Evolutionary conservation across 1,140 invertebrate species (phyloP).

Genomic region (Oscheius sp.): DNA sequence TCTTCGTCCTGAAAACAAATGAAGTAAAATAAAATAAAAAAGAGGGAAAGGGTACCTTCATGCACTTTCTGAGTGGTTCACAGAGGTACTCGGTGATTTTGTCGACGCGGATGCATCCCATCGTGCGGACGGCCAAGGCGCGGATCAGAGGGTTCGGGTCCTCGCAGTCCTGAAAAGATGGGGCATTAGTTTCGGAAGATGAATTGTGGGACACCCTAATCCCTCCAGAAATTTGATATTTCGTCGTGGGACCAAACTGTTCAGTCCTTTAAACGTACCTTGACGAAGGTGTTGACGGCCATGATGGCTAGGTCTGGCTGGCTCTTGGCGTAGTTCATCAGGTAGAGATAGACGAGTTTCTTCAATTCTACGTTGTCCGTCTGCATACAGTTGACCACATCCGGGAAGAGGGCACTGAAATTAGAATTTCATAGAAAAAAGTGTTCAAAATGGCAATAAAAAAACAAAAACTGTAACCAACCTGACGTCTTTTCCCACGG

Average conservation of each 20-base stretch:
- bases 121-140: conserved; percentile 94
- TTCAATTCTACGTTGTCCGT: conserved; percentile 99
- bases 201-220: too few relatives aligned
- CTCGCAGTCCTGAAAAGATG: conserved; percentile 83
- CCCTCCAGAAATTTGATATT: too few relatives aligned
- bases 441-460: too few relatives aligned
- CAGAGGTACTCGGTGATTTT: conserved; percentile 99
- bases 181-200: too few relatives aligned
- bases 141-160: conserved; percentile 98
- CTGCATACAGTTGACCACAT: conserved; percentile 99
- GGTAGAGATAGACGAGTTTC: conserved; percentile 96
- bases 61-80: conserved; percentile 93
- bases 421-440: not conserved
- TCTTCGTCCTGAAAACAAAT: conserved; percentile 76
- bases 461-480: conserved; percentile 42
- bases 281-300: conserved; percentile 99
- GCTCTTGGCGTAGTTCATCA: conserved; percentile 99
- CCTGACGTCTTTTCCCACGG: conserved; percentile 80
- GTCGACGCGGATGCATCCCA: conserved; percentile 99
- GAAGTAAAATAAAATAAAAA: not conserved
- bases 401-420: conserved; percentile 83
- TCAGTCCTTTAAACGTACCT: conserved; percentile 69
- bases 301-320: conserved; percentile 99
- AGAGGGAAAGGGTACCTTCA: conserved; percentile 68
- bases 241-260: not conserved